These are phyloP conservation scores for Chaenodraco wilsoni DNA, from an alignment of 2,797 vertebrate genomes.

Conservation along the genomic window DNA sequence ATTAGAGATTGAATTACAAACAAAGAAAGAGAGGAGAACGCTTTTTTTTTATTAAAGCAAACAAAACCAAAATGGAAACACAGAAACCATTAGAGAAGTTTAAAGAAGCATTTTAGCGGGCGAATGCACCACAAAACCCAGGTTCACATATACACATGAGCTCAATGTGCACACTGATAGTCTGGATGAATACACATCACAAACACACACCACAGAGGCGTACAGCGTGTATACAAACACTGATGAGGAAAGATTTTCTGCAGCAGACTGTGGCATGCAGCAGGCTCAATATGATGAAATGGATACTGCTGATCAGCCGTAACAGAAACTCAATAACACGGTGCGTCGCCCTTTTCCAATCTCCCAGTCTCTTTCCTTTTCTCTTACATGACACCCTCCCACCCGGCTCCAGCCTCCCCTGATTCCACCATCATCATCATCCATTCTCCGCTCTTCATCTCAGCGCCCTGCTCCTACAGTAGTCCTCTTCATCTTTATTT, in stretches of 20 bases:
- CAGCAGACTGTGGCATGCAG: conserved; percentile 57
- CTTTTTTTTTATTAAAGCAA: background rate
- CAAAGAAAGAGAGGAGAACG: conserved; percentile 11
- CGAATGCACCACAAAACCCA: conserved; percentile 33
- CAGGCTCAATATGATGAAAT: conserved; percentile 76
- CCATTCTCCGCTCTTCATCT: conserved; percentile 67
- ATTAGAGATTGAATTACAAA: conserved; percentile 56
- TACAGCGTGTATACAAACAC: conserved; percentile 34
- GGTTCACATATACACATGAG: conserved; percentile 17
- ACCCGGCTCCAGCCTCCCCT: conserved; percentile 46
- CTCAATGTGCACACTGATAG: conserved; percentile 19
- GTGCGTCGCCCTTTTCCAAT: conserved; percentile 63
- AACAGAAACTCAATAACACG: conserved; percentile 69
- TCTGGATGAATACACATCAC: conserved; percentile 33
- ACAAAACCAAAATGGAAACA: conserved; percentile 11
- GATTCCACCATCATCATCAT: conserved; percentile 71
- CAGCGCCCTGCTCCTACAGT: conserved; percentile 48
- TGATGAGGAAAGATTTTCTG: conserved; percentile 61
- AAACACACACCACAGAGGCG: conserved; percentile 23
- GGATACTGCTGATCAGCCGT: conserved; percentile 77
- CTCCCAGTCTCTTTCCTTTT: conserved; percentile 51
- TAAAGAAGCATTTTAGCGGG: conserved; percentile 16
- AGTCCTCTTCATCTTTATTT: conserved; percentile 70
- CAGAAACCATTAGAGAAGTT: conserved; percentile 29
- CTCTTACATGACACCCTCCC: conserved; percentile 52